A percentile compares a stretch with the other conserved stretches of the same genome.
Conservation (phyloP, 2,113 vertebrate species). For the Paedocypris sp. region DNA sequence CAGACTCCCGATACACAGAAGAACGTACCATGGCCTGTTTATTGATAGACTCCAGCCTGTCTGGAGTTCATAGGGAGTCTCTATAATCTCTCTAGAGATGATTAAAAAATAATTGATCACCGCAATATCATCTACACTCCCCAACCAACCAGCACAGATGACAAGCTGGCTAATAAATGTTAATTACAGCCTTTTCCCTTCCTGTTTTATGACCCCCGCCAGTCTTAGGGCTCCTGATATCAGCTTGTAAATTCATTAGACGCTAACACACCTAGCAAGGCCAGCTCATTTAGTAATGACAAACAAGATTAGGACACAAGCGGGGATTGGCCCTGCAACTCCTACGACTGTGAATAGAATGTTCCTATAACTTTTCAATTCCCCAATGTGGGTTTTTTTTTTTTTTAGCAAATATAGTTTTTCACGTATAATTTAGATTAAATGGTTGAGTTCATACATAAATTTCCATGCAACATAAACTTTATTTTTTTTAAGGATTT, state of each 20-base stretch:
- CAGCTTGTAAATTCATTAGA: constrained; percentile 71
- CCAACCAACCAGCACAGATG: constrained; percentile 27
- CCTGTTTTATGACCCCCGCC: constrained; percentile 53
- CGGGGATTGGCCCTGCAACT: constrained; percentile 40
- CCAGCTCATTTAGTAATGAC: constrained; percentile 60
- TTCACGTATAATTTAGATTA: no score
- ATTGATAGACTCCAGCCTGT: constrained; percentile 72
- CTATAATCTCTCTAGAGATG: constrained; percentile 54
- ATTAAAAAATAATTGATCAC: constrained; percentile 66
- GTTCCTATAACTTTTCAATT: no score
- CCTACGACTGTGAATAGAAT: constrained; percentile 23
- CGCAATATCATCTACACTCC: constrained; percentile 43
- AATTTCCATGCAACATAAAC: no score
- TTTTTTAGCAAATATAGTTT: no score
- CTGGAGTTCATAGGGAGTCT: constrained; percentile 62
- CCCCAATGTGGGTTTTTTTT: no score
- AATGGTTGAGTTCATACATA: no score
- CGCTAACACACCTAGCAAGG: constrained; percentile 58
- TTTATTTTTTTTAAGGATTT: no score
- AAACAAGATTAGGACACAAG: constrained; percentile 61
- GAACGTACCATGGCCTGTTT: constrained; percentile 54
- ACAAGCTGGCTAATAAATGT: constrained; percentile 54
- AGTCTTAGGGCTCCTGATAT: constrained; percentile 53
- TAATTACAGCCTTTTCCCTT: constrained; percentile 49
- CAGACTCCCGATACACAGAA: constrained; percentile 45